Evolutionary conservation across 2,888 invertebrate species (phyloP).

Genomic region (Caenorhabditis sp.): DNA sequence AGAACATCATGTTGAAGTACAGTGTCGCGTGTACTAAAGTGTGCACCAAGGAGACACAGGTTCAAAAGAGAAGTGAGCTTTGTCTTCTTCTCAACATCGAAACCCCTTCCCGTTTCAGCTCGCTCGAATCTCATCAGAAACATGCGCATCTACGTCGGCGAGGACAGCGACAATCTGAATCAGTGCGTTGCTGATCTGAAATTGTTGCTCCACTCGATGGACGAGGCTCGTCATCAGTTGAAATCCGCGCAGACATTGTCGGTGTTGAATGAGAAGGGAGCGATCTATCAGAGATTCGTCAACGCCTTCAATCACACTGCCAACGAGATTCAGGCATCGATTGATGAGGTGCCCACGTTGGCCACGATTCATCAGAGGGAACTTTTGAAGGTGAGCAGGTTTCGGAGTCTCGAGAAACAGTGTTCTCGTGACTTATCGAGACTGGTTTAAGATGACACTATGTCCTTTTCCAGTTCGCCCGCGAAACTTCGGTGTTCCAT

Average conservation of each 20-base stretch:
- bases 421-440: too few relatives aligned
- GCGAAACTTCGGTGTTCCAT: conserved; percentile 43
- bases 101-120: conserved; percentile 34
- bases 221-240: conserved; percentile 52
- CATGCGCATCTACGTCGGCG: conserved; percentile 50
- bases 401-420: too few relatives aligned
- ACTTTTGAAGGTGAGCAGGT: conserved; percentile 30
- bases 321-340: conserved; percentile 44
- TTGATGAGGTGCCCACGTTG: conserved; percentile 45
- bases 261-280: conserved; percentile 34
- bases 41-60: conserved; percentile 24
- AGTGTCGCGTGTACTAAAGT: conserved; percentile 52
- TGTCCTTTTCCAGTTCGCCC: conserved; percentile 36
- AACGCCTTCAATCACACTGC: conserved; percentile 48
- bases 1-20: conserved; percentile 40
- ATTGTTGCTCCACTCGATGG: conserved; percentile 34
- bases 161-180: conserved; percentile 46
- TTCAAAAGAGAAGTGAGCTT: conserved; percentile 50
- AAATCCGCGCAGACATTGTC: conserved; percentile 42
- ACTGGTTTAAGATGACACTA: background rate
- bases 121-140: conserved; percentile 40
- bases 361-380: conserved; percentile 48
- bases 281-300: conserved; percentile 38
- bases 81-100: too few relatives aligned
- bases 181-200: conserved; percentile 10